These are phyloP conservation scores for Cephalophus harveyi DNA, from an alignment of 2,113 vertebrate species.

Conservation along the genomic window DNA sequence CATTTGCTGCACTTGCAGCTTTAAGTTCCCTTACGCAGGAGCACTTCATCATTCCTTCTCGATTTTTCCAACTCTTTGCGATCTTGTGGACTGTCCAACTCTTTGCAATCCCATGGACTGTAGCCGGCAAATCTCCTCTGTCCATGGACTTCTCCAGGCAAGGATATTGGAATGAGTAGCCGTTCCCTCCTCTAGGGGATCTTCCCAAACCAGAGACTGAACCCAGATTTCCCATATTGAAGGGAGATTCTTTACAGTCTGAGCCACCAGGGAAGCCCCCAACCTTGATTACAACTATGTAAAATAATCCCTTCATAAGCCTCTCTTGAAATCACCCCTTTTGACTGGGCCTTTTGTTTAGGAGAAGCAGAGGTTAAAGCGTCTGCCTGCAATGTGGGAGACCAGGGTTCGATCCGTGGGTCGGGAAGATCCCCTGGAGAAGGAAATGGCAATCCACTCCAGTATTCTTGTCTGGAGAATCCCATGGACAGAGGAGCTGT, in stretches of 20 bases:
- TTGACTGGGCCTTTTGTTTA: neutral
- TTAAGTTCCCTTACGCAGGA: neutral
- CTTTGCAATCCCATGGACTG: neutral
- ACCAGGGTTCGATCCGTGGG: no score
- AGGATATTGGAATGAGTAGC: neutral
- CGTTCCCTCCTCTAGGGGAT: neutral
- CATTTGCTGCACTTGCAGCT: neutral
- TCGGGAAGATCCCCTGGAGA: no score
- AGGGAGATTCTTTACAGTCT: neutral
- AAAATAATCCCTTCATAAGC: neutral
- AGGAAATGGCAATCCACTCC: no score
- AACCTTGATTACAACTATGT: neutral
- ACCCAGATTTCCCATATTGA: neutral
- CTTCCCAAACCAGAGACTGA: neutral
- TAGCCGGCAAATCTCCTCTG: neutral
- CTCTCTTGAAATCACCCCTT: neutral
- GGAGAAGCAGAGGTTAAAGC: neutral
- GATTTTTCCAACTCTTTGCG: neutral
- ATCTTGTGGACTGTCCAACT: neutral
- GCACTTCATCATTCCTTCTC: neutral
- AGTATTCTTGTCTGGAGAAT: no score
- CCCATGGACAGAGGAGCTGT: no score
- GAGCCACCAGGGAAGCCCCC: neutral
- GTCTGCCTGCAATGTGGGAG: no score
- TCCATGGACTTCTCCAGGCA: neutral